Evolutionary conservation across 2,797 vertebrate genomes (phyloP), one percentile per base, ranked within the genome.

Genomic region (Gastrophryne carolinensis): DNA sequence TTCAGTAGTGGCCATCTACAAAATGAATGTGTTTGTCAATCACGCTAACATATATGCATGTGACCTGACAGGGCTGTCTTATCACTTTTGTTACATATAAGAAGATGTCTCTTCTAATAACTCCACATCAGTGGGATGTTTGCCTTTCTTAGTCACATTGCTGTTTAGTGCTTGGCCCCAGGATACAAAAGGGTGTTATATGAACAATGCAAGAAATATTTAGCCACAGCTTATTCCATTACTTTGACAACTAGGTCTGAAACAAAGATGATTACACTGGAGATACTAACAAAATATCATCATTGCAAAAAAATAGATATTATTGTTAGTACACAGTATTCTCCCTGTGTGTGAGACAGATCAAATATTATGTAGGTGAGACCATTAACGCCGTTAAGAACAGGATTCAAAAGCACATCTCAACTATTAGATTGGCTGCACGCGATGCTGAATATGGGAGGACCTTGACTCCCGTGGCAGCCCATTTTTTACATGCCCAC

Each of bases 41-140:
- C 68, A 56, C 68, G 26, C 4, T 13, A 0, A 53, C 49, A 80
- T 47, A 84, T 81, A 80, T 83, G 78, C 64, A 81, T 82, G 68
- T 72, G 54, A 69, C 68, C 68, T 83, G 84, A 81, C 70, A 80
- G 75, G 47, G 66, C 79, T 80, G 26, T 80, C 65, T 80, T 53
- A 4, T 57, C 72, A 57, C 24, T 71, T 85, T 82, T 80, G 71
- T 80, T 82, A 72, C n/a, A 8, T 54, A 15, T 50, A 27, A 2
- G 1, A 19, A 26, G 26, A 6, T 80, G 12, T 79, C 80, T 71
- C 67, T 76, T 83, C 74, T 68, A 34, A 83, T 60, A 62, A 83
- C 64, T 75, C 73, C 2, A 58, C 53, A 65, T 64, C 71, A 66
- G 23, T 63, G 81, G 58, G 78, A 72, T 56, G 63, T 52, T 65